phyloP scores from a whole-genome alignment of 2,113 vertebrate genomes.

The Mormyrus lacerda region DNA sequence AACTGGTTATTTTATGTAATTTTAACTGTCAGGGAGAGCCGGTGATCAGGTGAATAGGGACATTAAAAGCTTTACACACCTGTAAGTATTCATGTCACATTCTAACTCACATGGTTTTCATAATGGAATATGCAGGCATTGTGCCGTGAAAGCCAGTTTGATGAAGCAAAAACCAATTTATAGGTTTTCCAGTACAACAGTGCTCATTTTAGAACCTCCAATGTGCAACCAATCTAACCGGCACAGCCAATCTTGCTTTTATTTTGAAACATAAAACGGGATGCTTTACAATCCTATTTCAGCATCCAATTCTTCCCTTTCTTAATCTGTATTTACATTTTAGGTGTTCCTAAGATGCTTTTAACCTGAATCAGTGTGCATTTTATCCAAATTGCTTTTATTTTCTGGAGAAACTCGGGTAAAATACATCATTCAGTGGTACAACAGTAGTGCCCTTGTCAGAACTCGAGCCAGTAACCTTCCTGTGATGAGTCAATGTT shows the following conservation, averaged over 20 bases:
- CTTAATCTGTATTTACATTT: background rate
- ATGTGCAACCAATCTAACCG: background rate
- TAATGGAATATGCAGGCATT: background rate
- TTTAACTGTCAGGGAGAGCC: background rate
- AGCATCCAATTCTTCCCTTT: background rate
- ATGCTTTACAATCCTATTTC: background rate
- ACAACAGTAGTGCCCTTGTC: background rate
- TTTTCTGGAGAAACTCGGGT: background rate
- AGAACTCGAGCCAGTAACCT: background rate
- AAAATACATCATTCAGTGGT: background rate
- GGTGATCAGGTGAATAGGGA: background rate
- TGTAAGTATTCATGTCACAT: background rate
- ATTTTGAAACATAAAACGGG: background rate
- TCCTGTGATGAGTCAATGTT: background rate
- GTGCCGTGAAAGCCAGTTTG: background rate
- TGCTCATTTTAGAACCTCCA: background rate
- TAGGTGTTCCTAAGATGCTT: background rate
- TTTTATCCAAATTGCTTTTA: background rate
- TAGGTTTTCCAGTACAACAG: background rate
- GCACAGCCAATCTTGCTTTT: background rate
- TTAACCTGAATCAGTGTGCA: background rate
- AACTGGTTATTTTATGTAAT: background rate
- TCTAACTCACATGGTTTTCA: background rate
- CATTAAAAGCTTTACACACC: background rate
- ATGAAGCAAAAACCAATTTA: background rate